phyloP scores from a whole-genome alignment of 2,888 invertebrate species.

The Anarsia innoxiella region DNA sequence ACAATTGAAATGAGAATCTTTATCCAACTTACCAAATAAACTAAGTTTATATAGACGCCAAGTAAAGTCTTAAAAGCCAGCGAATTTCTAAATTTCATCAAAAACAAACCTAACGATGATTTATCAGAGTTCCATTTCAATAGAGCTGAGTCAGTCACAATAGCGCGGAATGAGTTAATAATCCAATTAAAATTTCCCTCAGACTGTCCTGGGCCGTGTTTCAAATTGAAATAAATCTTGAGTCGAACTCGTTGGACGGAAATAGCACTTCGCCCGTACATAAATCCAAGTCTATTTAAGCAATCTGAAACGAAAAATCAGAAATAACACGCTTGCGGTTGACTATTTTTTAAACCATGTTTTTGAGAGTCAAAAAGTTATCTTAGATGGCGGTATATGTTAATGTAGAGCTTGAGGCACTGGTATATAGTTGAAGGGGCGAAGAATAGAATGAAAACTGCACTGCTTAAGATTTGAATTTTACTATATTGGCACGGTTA shows the following conservation, averaged over 20 bases:
- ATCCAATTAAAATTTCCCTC: slow-evolving; percentile 71
- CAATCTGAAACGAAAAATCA: slow-evolving; percentile 68
- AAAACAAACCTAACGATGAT: slow-evolving; percentile 40
- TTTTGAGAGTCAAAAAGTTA: no score
- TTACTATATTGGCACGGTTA: no score
- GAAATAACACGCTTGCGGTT: slow-evolving; percentile 60
- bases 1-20: no score
- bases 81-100: slow-evolving; percentile 27
- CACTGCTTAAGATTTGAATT: no score
- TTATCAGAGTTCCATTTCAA: slow-evolving; percentile 40
- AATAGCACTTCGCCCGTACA: slow-evolving; percentile 68
- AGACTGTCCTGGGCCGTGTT: slow-evolving; percentile 63
- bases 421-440: no score
- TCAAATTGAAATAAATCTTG: slow-evolving; percentile 71
- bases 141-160: slow-evolving; percentile 43
- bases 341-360: no score
- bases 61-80: no score
- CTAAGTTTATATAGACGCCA: no score
- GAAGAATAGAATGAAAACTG: no score
- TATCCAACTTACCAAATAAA: no score
- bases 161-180: slow-evolving; percentile 53
- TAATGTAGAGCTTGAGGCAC: no score
- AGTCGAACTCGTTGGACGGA: slow-evolving; percentile 64
- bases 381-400: no score
- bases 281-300: slow-evolving; percentile 72